Conservation (phyloP, 2,888 invertebrate genomes). For the Eristalis arbustorum region DNA sequence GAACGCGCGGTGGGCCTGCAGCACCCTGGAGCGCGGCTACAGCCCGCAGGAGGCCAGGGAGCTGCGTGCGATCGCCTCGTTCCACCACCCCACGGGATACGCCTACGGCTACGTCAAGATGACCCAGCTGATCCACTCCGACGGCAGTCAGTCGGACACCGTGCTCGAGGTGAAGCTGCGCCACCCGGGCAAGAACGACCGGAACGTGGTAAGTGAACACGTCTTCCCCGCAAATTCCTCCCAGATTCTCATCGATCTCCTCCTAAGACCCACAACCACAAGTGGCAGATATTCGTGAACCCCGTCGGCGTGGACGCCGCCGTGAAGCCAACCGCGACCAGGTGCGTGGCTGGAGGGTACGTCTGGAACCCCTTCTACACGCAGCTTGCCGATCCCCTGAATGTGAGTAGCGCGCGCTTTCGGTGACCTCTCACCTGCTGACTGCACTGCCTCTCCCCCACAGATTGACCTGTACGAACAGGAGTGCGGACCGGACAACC, state of each 20-base stretch:
- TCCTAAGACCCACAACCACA: slow-evolving; percentile 88
- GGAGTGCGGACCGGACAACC: slow-evolving; percentile 94
- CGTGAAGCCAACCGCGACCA: slow-evolving; percentile 87
- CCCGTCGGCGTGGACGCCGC: slow-evolving; percentile 95
- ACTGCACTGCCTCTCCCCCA: not conserved
- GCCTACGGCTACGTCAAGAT: slow-evolving; percentile 92
- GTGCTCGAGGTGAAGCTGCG: slow-evolving; percentile 92
- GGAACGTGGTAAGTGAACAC: slow-evolving; percentile 85
- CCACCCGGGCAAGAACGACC: slow-evolving; percentile 92
- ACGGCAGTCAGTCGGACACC: slow-evolving; percentile 93
- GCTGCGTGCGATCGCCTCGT: slow-evolving; percentile 92
- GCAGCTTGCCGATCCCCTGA: slow-evolving; percentile 93
- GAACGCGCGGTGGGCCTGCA: slow-evolving; percentile 90
- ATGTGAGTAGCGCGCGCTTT: slow-evolving; percentile 82
- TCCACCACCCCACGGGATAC: slow-evolving; percentile 91
- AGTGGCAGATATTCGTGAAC: slow-evolving; percentile 95
- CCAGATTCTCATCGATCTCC: not conserved
- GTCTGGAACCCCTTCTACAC: slow-evolving; percentile 95
- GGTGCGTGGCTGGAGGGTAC: slow-evolving; percentile 95
- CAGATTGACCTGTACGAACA: slow-evolving; percentile 91
- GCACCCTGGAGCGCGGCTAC: slow-evolving; percentile 92
- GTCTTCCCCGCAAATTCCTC: not conserved
- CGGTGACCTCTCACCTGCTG: not conserved
- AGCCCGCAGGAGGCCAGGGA: slow-evolving; percentile 93
- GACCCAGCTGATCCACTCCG: slow-evolving; percentile 93